These are phyloP conservation scores for Archilochus colubris DNA, from an alignment of 2,113 vertebrate species.

Conservation along the genomic window DNA sequence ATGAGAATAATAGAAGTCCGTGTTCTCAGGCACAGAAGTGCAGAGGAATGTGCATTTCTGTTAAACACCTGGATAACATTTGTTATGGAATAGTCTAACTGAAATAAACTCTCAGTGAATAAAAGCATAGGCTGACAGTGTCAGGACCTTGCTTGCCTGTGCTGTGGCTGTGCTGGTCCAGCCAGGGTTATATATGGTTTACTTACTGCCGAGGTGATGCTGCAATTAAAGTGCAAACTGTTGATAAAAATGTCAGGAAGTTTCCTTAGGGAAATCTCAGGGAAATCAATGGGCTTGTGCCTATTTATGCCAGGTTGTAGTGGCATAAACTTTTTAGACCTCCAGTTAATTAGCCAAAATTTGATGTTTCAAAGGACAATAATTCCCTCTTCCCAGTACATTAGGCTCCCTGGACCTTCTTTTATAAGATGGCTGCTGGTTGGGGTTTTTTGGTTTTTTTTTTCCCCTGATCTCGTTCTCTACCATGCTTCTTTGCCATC, in stretches of 20 bases:
- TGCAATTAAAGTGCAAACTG: not conserved
- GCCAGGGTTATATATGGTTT: not conserved
- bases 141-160: not conserved
- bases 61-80: not conserved
- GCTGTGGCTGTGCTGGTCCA: not conserved
- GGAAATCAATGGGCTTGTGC: not conserved
- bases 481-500: not conserved
- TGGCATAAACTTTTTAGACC: not conserved
- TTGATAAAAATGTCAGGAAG: not conserved
- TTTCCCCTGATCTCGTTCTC: not conserved
- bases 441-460: not conserved
- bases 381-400: not conserved
- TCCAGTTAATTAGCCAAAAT: not conserved
- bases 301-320: not conserved
- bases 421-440: not conserved
- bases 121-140: not conserved
- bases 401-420: not conserved
- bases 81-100: not conserved
- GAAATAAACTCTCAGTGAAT: not conserved
- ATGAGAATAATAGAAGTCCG: not conserved
- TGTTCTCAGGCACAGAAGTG: not conserved
- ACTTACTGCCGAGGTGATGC: not conserved
- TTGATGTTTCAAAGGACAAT: not conserved
- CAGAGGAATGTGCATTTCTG: not conserved
- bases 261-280: not conserved